Evolutionary conservation across 2,888 invertebrate species (phyloP), one percentile per base, ranked within the genome.

Genomic region (Actias luna): DNA sequence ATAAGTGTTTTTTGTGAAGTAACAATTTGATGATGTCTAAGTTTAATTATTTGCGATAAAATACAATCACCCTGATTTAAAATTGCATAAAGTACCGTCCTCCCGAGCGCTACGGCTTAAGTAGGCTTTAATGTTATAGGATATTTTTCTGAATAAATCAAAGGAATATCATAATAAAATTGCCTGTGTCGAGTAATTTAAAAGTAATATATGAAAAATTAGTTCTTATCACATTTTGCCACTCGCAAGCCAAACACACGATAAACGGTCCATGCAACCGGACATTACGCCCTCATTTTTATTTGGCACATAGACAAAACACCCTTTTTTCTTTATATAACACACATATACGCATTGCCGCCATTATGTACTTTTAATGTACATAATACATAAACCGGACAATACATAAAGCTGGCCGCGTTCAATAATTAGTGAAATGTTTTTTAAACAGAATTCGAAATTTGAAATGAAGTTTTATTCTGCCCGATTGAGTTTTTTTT

Each of bases 301-400:
- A 91, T 91, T 92, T 89, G 89, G 89, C 88, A 92, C 89, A 92
- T 92, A 91, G 91, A 89, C 89, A 88, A 92, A 90, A 87, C 87
- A 85, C 86, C 88, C 88, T 87, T 90, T 91, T 87, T 89, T 86
- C 83, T 83, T 85, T 82, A 87, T 80, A 84, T 73, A 77, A 85
- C 80, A 74, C 81, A 80, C 78, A 81, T 80, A 78, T 76, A 71
- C 67, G 55, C 69, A 67, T 61, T 25, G 61, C 31, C 59, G 58
- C 74, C 72, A 75, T 64, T 71, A 71, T 74, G 65, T 78, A 75
- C 69, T 64, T 67, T 64, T 63, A 72, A 70, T 71, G 68, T 71
- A 70, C 64, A 69, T 74, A 74, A 46, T 46, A 52, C 72, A 77
- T 77, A 77, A 74, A 73, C 74, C 71, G 77, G 81, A 75, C 82